Conservation (phyloP, 2,113 vertebrate genomes). For the Prionailurus bengalensis region DNA sequence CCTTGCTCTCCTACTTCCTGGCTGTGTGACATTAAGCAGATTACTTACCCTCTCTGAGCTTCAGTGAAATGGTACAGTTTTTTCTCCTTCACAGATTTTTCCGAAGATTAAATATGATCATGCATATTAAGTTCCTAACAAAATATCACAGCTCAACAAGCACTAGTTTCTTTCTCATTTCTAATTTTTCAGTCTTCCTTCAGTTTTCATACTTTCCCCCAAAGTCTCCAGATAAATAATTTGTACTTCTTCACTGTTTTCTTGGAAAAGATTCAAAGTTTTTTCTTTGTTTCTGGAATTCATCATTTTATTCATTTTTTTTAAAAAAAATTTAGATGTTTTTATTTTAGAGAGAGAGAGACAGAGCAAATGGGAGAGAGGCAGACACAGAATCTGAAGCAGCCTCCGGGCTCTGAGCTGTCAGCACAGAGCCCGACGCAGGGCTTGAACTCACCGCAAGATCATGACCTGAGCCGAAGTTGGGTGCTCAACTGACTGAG, state of each 20-base stretch:
- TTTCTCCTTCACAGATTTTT: not conserved
- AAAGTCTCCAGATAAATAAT: constrained; percentile 43
- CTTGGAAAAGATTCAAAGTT: not conserved
- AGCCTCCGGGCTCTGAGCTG: too few species aligned
- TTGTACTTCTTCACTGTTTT: constrained; percentile 35
- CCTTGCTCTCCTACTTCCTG: not conserved
- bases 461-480: too few species aligned
- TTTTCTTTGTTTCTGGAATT: constrained; percentile 24
- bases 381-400: too few species aligned
- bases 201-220: not conserved
- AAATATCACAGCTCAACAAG: not conserved
- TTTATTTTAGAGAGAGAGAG: too few species aligned
- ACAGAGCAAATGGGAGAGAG: too few species aligned
- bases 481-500: too few species aligned
- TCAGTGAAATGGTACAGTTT: not conserved
- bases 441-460: too few species aligned
- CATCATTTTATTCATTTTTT: too few species aligned
- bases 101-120: not conserved
- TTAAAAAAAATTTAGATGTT: too few species aligned
- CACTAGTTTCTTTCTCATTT: not conserved
- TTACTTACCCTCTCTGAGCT: not conserved
- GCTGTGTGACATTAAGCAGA: not conserved
- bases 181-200: constrained; percentile 9
- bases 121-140: not conserved
- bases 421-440: too few species aligned